These are phyloP conservation scores for Volucella inanis DNA, from an alignment of 2,888 invertebrate genomes.

Conservation along the genomic window DNA sequence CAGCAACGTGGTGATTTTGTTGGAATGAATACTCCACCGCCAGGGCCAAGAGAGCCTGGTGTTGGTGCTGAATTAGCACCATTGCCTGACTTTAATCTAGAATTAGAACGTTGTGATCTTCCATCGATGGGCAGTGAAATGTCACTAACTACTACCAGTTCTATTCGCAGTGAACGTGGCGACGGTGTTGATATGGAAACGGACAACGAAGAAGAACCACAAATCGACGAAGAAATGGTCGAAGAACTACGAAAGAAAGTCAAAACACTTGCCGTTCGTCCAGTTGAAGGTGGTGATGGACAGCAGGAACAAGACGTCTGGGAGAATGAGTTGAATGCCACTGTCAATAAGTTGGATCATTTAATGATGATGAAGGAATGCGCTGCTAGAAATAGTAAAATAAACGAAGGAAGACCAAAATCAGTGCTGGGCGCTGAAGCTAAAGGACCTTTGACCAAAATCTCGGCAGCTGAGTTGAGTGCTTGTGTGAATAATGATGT, in stretches of 20 bases:
- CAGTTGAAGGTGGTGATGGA: constrained; percentile 89
- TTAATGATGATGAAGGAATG: constrained; percentile 87
- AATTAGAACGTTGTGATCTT: constrained; percentile 85
- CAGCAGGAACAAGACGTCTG: constrained; percentile 86
- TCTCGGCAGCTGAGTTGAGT: constrained; percentile 46
- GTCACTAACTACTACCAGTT: constrained; percentile 83
- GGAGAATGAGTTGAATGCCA: constrained; percentile 90
- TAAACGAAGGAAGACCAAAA: constrained; percentile 41
- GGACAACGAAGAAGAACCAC: constrained; percentile 76
- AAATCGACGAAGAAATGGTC: constrained; percentile 84
- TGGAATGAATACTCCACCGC: constrained; percentile 79
- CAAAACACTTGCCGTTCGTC: constrained; percentile 89
- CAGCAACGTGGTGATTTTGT: constrained; percentile 81
- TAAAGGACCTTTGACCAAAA: constrained; percentile 76
- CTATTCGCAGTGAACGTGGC: constrained; percentile 63
- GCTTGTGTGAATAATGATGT: constrained; percentile 44
- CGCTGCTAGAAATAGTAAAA: constrained; percentile 75
- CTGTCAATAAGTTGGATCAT: constrained; percentile 90
- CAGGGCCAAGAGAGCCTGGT: constrained; percentile 86
- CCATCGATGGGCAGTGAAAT: constrained; percentile 84
- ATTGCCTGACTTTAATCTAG: constrained; percentile 84
- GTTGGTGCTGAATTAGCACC: constrained; percentile 88
- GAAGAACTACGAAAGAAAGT: constrained; percentile 88
- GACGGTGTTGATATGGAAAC: constrained; percentile 64
- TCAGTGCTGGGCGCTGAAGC: constrained; percentile 70